Evolutionary conservation across 1,140 invertebrate genomes (phyloP).

Genomic region (Melanaphis sacchari): DNA sequence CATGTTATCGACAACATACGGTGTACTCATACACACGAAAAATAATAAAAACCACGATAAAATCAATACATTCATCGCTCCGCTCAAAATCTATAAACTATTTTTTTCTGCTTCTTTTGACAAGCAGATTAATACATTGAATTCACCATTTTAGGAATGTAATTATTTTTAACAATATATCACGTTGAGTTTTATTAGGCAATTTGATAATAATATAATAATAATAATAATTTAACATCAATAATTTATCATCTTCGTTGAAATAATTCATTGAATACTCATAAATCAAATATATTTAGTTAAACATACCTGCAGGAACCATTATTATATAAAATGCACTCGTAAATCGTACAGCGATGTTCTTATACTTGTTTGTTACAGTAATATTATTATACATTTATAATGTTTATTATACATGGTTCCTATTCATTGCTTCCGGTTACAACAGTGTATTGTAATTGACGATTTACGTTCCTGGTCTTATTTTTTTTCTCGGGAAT

Average conservation of each 20-base stretch:
- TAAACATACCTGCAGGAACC: not conserved
- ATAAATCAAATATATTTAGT: not conserved
- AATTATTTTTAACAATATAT: not conserved
- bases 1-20: no score
- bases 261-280: not conserved
- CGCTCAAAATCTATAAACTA: not conserved
- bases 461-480: not conserved
- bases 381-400: slow-evolving; percentile 5
- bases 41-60: no score
- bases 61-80: no score
- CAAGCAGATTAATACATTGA: not conserved
- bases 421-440: slow-evolving; percentile 1
- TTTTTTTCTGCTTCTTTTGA: not conserved
- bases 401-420: not conserved
- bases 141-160: not conserved
- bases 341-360: not conserved
- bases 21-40: no score
- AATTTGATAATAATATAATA: not conserved
- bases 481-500: not conserved
- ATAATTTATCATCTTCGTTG: not conserved
- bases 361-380: not conserved
- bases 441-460: not conserved
- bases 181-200: not conserved
- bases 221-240: not conserved
- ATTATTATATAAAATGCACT: not conserved